Base-by-base conservation (phyloP, 2,113 vertebrate species). In the Cyprinodon brontotheroides region DNA sequence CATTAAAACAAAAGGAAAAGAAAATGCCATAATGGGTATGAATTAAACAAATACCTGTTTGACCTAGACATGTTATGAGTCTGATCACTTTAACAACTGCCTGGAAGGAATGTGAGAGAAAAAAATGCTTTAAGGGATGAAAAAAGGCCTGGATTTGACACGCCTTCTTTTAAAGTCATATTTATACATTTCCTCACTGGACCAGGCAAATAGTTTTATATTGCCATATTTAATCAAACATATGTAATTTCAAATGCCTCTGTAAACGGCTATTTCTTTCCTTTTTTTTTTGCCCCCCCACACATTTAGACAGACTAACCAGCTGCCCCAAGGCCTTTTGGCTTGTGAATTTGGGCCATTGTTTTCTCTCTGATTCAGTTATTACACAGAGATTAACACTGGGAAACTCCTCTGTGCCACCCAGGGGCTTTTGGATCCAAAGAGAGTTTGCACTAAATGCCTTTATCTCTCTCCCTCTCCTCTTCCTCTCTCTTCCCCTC, bases 281-380 rank as follows among this genome's bases (percentile, higher is more conserved):
- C 65, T 72, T 77, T 72, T 47, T 39, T 39, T 41, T 65, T 67
- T 74, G 50, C 69, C 43, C 22, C 36, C 65, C 38, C 68, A 50
- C 69, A 62, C 39, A 74, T 60, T 71, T 70, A 80, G 62, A 78
- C 61, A 70, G 77, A 85, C 73, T 78, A 83, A 85, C 79, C 86
- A 83, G 86, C 83, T 80, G 74, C 89, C 89, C 85, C 37, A 70
- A 87, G 87, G 89, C 84, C 65, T 86, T 88, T 82, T 90, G 89
- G 87, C 84, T 89, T 61, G 83, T 81, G 82, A 82, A 88, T 82
- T 82, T 78, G 88, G 86, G 82, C 82, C 74, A 82, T 91, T 90
- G 89, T 91, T 90, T 90, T 87, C 72, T 64, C 74, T 85, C 75
- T 90, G 88, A 89, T 90, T 91, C 87, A 89, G 84, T 90, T 91